phyloP scores from a whole-genome alignment of 1,140 invertebrate species.

The Hesperophylax magnus region DNA sequence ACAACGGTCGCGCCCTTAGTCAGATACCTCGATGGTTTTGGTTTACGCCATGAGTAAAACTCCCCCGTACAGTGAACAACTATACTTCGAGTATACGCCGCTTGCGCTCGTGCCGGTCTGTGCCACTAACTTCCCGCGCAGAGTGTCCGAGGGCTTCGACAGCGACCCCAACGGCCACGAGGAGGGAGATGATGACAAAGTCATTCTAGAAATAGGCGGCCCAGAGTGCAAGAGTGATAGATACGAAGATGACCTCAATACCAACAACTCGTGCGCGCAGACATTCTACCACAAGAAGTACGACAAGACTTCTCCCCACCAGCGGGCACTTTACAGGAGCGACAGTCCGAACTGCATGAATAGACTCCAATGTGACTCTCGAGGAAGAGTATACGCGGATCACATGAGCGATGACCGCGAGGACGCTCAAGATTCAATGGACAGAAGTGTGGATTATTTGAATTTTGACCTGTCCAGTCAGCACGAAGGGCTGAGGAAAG shows the following conservation, averaged over 20 bases:
- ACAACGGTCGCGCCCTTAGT: conserved; percentile 12
- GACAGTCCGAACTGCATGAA: conserved; percentile 58
- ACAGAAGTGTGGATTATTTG: conserved; percentile 53
- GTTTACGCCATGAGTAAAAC: conserved; percentile 47
- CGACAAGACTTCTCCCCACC: conserved; percentile 68
- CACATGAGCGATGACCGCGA: conserved; percentile 34
- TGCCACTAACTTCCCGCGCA: conserved; percentile 48
- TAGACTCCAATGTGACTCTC: conserved; percentile 36
- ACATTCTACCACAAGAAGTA: conserved; percentile 71
- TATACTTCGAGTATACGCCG: conserved; percentile 44
- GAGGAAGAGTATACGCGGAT: conserved; percentile 35
- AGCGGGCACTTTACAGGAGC: conserved; percentile 64
- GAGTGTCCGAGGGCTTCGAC: conserved; percentile 51
- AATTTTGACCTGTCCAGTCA: conserved; percentile 51
- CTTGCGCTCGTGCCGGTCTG: conserved; percentile 48
- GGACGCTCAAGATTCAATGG: conserved; percentile 11
- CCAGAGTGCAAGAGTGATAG: conserved; percentile 65
- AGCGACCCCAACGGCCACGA: conserved; percentile 38
- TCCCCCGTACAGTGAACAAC: conserved; percentile 46
- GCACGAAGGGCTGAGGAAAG: conserved; percentile 48
- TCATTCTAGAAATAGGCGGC: conserved; percentile 69
- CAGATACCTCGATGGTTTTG: not conserved
- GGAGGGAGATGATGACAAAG: conserved; percentile 53
- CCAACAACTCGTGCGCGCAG: conserved; percentile 21
- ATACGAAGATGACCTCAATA: conserved; percentile 54